phyloP scores from a whole-genome alignment of 2,888 invertebrate genomes.

The Eristalis arbustorum region DNA sequence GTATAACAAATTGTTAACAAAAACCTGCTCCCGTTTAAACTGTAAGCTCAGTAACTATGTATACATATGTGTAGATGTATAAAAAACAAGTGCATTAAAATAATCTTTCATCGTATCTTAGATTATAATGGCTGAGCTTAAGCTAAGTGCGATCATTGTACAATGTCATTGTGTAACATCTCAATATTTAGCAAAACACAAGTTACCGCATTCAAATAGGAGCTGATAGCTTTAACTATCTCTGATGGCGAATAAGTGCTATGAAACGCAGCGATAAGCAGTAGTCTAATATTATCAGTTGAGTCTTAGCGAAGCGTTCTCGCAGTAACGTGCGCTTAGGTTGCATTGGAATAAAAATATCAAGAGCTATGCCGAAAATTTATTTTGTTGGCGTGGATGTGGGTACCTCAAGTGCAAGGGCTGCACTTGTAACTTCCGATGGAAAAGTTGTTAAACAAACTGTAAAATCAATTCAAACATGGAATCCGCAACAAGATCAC shows the following conservation, averaged over 20 bases:
- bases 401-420: slow-evolving; percentile 94
- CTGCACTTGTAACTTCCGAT: slow-evolving; percentile 86
- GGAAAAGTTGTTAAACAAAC: slow-evolving; percentile 86
- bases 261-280: slow-evolving; percentile 7
- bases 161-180: background rate
- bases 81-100: background rate
- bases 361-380: slow-evolving; percentile 72
- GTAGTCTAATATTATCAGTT: background rate
- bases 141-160: background rate
- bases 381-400: slow-evolving; percentile 95
- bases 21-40: background rate
- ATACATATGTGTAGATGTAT: background rate
- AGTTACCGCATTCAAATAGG: background rate
- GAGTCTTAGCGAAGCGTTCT: background rate
- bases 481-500: slow-evolving; percentile 88
- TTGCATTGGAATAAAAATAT: background rate
- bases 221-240: slow-evolving; percentile 11
- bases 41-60: background rate
- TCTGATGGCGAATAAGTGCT: background rate
- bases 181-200: background rate
- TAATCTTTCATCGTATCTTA: background rate
- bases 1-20: background rate
- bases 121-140: background rate
- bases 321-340: background rate
- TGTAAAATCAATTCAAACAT: slow-evolving; percentile 86